Evolutionary conservation across 2,797 vertebrate species (phyloP).

Genomic region (Phrynocephalus forsythii): DNA sequence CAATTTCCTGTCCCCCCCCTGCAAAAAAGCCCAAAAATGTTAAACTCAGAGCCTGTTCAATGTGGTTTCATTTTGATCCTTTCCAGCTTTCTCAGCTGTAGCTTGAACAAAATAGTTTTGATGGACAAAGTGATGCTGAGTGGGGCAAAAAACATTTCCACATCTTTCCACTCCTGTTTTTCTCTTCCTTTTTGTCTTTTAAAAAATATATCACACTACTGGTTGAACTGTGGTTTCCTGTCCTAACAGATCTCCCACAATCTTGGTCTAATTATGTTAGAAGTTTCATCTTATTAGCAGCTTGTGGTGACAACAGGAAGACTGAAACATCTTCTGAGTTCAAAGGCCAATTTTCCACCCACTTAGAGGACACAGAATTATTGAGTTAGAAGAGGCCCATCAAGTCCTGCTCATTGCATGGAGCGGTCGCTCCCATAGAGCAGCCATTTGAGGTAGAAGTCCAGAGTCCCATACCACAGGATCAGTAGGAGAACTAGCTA

Average conservation of each 20-base stretch:
- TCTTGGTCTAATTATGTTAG: neutral
- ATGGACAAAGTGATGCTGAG: neutral
- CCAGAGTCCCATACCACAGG: neutral
- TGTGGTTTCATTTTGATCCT: neutral
- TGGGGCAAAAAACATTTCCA: neutral
- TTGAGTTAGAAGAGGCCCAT: neutral
- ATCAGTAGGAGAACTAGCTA: neutral
- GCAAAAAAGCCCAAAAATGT: neutral
- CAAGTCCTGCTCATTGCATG: neutral
- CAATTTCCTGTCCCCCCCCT: neutral
- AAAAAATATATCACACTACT: neutral
- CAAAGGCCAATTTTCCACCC: too few relatives aligned
- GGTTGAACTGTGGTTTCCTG: neutral
- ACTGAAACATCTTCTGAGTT: too few relatives aligned
- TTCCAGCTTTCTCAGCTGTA: neutral
- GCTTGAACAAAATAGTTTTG: neutral
- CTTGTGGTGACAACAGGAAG: too few relatives aligned
- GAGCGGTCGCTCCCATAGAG: neutral
- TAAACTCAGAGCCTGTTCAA: neutral
- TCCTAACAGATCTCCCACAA: neutral
- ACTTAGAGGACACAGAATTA: too few relatives aligned
- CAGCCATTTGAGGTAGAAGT: neutral
- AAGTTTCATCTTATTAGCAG: neutral
- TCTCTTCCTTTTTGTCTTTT: neutral
- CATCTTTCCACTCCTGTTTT: neutral